Percentiles rank a stretch among this genome's conserved stretches.
These are phyloP conservation scores for Mizuhopecten yessoensis DNA, from an alignment of 1,140 invertebrate species.

Conservation along the genomic window DNA sequence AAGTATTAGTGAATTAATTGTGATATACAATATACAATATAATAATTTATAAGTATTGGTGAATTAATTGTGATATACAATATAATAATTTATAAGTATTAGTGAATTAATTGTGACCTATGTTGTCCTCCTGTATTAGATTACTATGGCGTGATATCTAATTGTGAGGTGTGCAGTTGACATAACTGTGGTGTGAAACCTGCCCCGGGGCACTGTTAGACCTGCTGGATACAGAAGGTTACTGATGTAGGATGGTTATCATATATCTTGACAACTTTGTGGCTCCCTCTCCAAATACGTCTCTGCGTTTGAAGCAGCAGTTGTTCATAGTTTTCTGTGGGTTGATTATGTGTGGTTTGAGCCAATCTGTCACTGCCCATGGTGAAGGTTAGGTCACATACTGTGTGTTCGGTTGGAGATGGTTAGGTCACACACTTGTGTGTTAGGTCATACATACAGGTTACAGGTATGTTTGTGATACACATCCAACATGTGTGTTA, in stretches of 20 bases:
- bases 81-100: too few relatives aligned
- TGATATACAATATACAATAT: too few relatives aligned
- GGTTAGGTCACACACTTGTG: too few relatives aligned
- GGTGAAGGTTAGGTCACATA: too few relatives aligned
- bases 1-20: too few relatives aligned
- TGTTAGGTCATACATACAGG: too few relatives aligned
- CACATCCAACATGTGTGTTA: too few relatives aligned
- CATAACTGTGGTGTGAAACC: not conserved
- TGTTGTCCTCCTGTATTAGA: not conserved
- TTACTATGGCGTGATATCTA: not conserved
- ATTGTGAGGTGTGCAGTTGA: not conserved
- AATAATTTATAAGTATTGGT: too few relatives aligned
- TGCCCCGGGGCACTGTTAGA: not conserved
- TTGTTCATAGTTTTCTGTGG: not conserved
- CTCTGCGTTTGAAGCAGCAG: not conserved
- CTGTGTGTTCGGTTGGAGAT: too few relatives aligned
- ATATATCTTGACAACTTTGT: constrained; percentile 9
- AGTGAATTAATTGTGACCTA: too few relatives aligned
- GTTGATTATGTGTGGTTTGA: not conserved
- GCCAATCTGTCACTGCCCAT: not conserved
- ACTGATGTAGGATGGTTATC: not conserved
- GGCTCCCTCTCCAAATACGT: not conserved
- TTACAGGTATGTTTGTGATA: too few relatives aligned
- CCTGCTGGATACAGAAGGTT: not conserved
- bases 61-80: too few relatives aligned